Base-by-base conservation (phyloP, 2,888 invertebrate species). In the Coremacera marginata region DNA sequence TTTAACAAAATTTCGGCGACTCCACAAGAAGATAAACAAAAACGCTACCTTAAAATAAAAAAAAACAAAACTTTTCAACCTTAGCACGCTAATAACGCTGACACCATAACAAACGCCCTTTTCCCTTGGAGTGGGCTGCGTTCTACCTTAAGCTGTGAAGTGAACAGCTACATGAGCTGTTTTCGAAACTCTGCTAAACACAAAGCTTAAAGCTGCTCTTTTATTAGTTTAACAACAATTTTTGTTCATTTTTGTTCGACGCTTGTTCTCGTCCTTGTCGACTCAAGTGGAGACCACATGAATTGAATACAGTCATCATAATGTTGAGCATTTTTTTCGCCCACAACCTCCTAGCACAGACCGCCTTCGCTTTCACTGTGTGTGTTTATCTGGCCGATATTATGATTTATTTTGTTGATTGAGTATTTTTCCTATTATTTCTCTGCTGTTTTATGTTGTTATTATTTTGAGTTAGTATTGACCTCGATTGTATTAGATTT, bases 371-470 rank as follows among this genome's bases (percentile, higher is more conserved):
- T 19, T 11, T 44, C 60, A 25, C 22, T 37, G 49, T 22, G 44
- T 49, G 67, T 37, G 49, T 51, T 65, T 65, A 27, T 51, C 25
- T 68, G 57, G 22, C 60, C 16, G 71, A 60, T 60, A 71, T 60
- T 74, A 57, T 63, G 76, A 67, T 77, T 77, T 76, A 70, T 80
- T 76, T 78, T 60, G 55, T 79, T 77, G 78, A 79, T 78, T 78
- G 78, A 75, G 76, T 78, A n/a, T 78, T 76, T 77, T 65, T 71
- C 31, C 5, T n/a, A 75, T 76, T 70, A 22, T 52, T 76, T 60
- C 19, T 55, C n/a, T 70, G 31, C 22, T 70, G 25, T 68, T 72
- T 19, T 19, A 74, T 60, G 25, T 73, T 77, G 34, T 77, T 27
- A 27, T 77, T 62, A 27, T 44, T 49, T 60, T 74, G 16, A 27